Base-by-base conservation (phyloP, 2,888 invertebrate genomes). In the Zootermopsis nevadensis region DNA sequence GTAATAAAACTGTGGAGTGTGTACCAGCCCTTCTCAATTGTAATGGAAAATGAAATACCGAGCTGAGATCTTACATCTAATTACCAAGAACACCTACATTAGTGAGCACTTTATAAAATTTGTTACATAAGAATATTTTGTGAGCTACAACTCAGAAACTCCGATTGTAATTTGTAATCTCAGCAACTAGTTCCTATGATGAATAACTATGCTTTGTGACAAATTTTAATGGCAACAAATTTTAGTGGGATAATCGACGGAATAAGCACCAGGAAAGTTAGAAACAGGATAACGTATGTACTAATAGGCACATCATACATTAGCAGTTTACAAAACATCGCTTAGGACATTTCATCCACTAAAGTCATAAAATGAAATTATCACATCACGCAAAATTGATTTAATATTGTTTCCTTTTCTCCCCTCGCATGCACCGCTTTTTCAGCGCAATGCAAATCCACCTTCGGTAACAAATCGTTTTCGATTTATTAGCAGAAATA, bases 311-410 rank as follows among this genome's bases (percentile, higher is more conserved):
- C 19, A 69, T 33, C 69, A 33, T 33, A 69, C 27, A 69, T 69
- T 33, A 33, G 33, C 33, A 69, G 33, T 69, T 69, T 69, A 22
- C 31, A 33, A 31, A 33, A 67, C 30, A 67, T 6, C 12, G 67
- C 67, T 4, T 27, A 8, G 27, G 27, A 27, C 12, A 24, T 69
- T 69, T 69, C 69, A 69, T 69, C 33, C 69, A 69, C 12, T 69
- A 33, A 69, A 69, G 69, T 69, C 69, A 33, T 69, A 69, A 69
- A 69, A 69, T 69, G 31, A 69, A 69, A 69, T 69, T 69, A 69
- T 69, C 33, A 69, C 69, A 33, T 33, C 33, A 69, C 33, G 27
- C 69, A 69, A 31, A 69, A 69, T 69, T 69, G 69, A 69, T 69
- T 69, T 69, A 33, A 69, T 33, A 69, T 6, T 10, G 10, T 67